Evolutionary conservation across 2,888 invertebrate genomes (phyloP).

Genomic region (Alloscopus bannaensis): DNA sequence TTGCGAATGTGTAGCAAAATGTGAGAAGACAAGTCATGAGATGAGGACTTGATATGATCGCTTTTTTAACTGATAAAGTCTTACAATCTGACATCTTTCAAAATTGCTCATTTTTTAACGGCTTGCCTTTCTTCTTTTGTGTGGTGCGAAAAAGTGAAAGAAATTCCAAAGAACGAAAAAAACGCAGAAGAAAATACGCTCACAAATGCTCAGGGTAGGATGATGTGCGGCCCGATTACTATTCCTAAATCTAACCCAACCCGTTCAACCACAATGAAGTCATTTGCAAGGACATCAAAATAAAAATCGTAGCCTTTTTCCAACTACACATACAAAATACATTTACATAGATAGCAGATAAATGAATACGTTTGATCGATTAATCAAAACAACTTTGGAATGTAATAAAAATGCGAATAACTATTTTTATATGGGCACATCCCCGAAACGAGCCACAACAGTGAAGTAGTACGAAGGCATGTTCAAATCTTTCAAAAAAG

Average conservation of each 20-base stretch:
- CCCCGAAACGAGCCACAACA: no score
- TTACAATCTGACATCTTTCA: conserved; percentile 10
- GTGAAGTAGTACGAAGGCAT: no score
- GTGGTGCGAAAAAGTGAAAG: conserved; percentile 29
- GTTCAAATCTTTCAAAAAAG: no score
- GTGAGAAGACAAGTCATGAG: neutral
- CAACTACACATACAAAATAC: neutral
- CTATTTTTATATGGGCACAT: conserved; percentile 1
- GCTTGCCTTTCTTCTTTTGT: conserved; percentile 8
- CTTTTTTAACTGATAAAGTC: neutral
- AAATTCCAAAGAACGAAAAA: conserved; percentile 28
- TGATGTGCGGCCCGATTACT: no score
- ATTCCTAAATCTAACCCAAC: conserved; percentile 48
- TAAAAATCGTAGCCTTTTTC: conserved; percentile 23
- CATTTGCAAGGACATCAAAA: conserved; percentile 59
- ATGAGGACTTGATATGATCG: neutral
- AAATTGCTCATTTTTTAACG: conserved; percentile 5
- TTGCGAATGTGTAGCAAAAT: conserved; percentile 1
- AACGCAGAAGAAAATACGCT: conserved; percentile 10
- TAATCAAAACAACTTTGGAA: conserved; percentile 62
- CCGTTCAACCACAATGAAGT: conserved; percentile 61
- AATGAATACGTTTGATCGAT: conserved; percentile 50
- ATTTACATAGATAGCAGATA: neutral
- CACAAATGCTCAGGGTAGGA: no score
- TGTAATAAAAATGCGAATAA: conserved; percentile 52